Evolutionary conservation across 2,888 invertebrate species (phyloP), one percentile per base, ranked within the genome.

Genomic region (Congeria kusceri): DNA sequence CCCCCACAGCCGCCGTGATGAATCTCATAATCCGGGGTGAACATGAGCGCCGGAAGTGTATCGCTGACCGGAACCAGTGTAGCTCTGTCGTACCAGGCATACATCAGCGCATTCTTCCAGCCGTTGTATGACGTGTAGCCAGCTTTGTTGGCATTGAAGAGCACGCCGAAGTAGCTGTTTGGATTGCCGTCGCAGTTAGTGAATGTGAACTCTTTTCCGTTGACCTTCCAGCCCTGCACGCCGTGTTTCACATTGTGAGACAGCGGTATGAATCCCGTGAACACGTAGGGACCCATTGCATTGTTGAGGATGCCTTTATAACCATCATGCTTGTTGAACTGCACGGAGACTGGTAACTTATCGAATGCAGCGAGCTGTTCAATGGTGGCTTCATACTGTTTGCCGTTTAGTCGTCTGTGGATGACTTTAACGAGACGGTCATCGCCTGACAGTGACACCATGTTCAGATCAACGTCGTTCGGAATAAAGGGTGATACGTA

Each of bases 131-230:
- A 25, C 23, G 20, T 56, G 18, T 56, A 56, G 9, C 23, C 20
- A 56, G 23, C 9, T 11, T 56, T 56, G 25, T 56, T 56, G 11
- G 20, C 23, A 56, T 56, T 56, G 25, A 56, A 56, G 2, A 56
- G 56, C 25, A 56, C 23, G 18, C 18, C 9, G 3, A 56, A 25
- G 18, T 56, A 56, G 25, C 56, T 56, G n/a, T 56, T 56, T 20
- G 23, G 56, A 56, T 56, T 56, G 23, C 56, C 56, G 56, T 56
- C 56, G 25, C 56, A 56, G 25, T 56, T 56, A 1, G 56, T 56
- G 25, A 56, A 56, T 25, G 20, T 56, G n/a, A 25, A 56, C 25
- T 56, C 56, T 18, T 56, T 7, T 7, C 56, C 56, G 25, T 25
- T 25, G 56, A 56, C 56, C 25, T 56, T 56, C 56, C 56, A 56